Evolutionary conservation across 2,113 vertebrate species (phyloP).

Genomic region (Corythoichthys intestinalis): DNA sequence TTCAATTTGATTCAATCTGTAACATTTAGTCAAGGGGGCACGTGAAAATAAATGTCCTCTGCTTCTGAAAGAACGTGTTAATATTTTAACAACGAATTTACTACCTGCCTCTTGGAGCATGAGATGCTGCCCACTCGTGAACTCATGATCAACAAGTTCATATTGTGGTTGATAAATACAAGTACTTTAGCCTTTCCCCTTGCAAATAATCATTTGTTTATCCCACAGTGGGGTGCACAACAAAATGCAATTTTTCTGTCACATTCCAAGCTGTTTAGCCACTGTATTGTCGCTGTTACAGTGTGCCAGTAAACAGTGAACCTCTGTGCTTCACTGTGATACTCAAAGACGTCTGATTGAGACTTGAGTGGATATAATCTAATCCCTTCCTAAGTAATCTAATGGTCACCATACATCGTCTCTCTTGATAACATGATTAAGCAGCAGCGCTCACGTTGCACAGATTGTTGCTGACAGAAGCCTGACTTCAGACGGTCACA

Average conservation of each 20-base stretch:
- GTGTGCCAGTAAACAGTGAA: constrained; percentile 11
- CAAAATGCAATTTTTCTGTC: background rate
- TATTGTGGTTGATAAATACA: background rate
- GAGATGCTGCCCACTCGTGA: background rate
- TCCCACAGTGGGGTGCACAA: background rate
- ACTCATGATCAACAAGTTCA: background rate
- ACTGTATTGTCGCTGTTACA: background rate
- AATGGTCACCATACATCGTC: constrained; percentile 41
- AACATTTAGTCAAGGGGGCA: background rate
- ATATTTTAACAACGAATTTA: background rate
- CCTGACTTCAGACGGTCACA: constrained; percentile 29
- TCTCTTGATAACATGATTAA: constrained; percentile 49
- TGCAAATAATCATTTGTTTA: background rate
- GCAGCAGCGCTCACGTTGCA: constrained; percentile 22
- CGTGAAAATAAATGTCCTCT: background rate
- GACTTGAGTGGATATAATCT: constrained; percentile 48
- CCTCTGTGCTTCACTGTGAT: constrained; percentile 30
- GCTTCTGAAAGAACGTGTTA: background rate
- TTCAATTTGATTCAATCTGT: background rate
- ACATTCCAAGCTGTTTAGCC: constrained; percentile 4
- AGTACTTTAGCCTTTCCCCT: too few species aligned
- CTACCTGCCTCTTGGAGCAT: background rate
- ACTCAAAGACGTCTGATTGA: constrained; percentile 39
- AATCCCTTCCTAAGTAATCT: constrained; percentile 48
- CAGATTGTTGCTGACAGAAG: constrained; percentile 39